phyloP scores from a whole-genome alignment of 2,888 invertebrate genomes.

The Torymus aiolomorphi region DNA sequence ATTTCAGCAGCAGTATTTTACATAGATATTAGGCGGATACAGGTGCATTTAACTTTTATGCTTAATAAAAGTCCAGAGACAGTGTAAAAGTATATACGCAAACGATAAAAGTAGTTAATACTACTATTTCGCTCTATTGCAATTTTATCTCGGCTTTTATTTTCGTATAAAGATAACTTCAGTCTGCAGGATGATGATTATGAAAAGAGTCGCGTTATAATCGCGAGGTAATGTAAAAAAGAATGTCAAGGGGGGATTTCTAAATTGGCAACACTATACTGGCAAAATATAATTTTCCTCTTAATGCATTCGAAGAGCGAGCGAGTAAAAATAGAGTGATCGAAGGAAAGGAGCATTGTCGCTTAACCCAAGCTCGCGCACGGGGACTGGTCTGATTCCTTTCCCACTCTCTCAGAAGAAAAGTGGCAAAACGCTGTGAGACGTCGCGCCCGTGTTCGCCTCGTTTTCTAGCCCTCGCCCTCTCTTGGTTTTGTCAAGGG shows the following conservation, averaged over 20 bases:
- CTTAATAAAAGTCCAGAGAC: background rate
- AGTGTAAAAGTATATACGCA: background rate
- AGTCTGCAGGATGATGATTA: too few species aligned
- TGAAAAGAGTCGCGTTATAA: too few species aligned
- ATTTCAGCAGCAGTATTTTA: too few species aligned
- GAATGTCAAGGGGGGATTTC: too few species aligned
- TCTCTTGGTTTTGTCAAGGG: conserved; percentile 22
- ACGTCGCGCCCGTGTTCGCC: background rate
- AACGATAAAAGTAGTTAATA: conserved; percentile 10
- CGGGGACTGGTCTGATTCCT: too few species aligned
- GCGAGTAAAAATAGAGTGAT: conserved; percentile 8
- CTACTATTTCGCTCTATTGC: conserved; percentile 6
- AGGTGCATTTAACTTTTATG: background rate
- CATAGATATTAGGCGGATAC: too few species aligned
- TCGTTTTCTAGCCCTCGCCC: background rate
- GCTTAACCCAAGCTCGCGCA: conserved; percentile 14
- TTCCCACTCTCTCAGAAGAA: background rate
- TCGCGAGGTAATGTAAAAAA: too few species aligned
- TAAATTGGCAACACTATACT: too few species aligned
- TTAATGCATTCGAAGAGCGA: too few species aligned
- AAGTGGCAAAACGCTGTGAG: conserved; percentile 12
- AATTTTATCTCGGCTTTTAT: background rate
- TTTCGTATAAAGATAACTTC: background rate
- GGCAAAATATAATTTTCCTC: background rate
- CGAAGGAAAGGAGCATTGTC: conserved; percentile 19